phyloP scores from a whole-genome alignment of 1,140 invertebrate genomes.

The Eupeodes corollae region DNA sequence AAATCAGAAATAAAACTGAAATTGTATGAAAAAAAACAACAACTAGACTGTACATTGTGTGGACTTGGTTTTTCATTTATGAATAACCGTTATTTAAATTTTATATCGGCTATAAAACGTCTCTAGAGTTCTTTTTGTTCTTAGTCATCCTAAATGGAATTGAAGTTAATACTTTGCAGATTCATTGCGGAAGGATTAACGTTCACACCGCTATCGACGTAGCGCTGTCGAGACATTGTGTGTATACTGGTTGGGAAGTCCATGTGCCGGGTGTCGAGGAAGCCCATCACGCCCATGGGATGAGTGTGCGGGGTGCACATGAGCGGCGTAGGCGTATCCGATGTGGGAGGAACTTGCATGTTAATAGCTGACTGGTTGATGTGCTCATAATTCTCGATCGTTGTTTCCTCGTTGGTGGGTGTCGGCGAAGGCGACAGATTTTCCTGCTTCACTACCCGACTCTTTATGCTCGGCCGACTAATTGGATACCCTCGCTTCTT shows the following conservation, averaged over 20 bases:
- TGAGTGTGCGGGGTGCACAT: slow-evolving; percentile 39
- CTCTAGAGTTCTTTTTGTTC: too few species aligned
- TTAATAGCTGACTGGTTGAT: slow-evolving; percentile 41
- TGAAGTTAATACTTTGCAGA: slow-evolving; percentile 60
- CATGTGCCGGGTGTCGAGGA: slow-evolving; percentile 47
- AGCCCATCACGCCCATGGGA: slow-evolving; percentile 44
- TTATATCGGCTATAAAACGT: too few species aligned
- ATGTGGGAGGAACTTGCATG: slow-evolving; percentile 43
- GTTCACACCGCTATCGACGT: slow-evolving; percentile 38
- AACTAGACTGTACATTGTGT: too few species aligned
- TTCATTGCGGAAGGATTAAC: slow-evolving; percentile 46
- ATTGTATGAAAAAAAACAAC: too few species aligned
- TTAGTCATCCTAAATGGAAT: slow-evolving; percentile 48
- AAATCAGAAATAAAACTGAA: too few species aligned
- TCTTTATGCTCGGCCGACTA: slow-evolving; percentile 59
- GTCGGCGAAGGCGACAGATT: slow-evolving; percentile 43
- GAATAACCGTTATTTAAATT: too few species aligned
- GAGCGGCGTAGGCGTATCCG: slow-evolving; percentile 37
- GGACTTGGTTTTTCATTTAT: too few species aligned
- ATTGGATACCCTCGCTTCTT: slow-evolving; percentile 70
- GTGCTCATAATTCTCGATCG: slow-evolving; percentile 36
- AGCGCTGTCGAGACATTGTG: slow-evolving; percentile 37
- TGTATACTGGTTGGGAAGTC: slow-evolving; percentile 43
- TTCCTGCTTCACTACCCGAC: slow-evolving; percentile 53
- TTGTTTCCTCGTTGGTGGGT: slow-evolving; percentile 29